Evolutionary conservation across 2,888 invertebrate species (phyloP), one percentile per base, ranked within the genome.

Genomic region (Chalcis sispes): DNA sequence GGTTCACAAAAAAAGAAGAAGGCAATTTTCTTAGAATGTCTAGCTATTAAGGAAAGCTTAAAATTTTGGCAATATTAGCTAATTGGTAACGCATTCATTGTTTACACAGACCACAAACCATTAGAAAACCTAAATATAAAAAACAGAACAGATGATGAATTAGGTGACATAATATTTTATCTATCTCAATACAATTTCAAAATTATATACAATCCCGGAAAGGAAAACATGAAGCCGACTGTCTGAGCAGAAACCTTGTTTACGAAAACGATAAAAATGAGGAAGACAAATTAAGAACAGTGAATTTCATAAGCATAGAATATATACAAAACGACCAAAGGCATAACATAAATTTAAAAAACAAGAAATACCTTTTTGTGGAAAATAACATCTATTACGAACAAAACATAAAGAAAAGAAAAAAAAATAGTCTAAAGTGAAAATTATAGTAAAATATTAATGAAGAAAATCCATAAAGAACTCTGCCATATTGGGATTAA

Each of bases 341-440:
- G 70, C 40, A 65, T 56, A 27, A 42, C 78, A 72, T 40, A 23
- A 3, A 52, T 20, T 65, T 79, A 50, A 70, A 58, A 65, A 20
- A 46, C 20, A 65, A 76, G 27, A 59, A 79, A 23, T 64, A 72
- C 54, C 46, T 70, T 40, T 76, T 48, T 42, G 62, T 62, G 25
- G 75, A 77, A 75, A 52, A 80, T 23, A 61, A 59, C 40, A 65
- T 79, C 48, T 10, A 69, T 67, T 52, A 52, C 13, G 3, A 76
- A 75, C 75, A 75, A 58, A n/a, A n/a, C n/a, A n/a, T n/a, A 62
- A 15, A 69, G 40, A 78, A 75, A 56, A 2, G 42, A 76, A 65
- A 69, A 79, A 46, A 80, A 79, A 72, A 80, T 81, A 20, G 61
- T 80, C 1, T 36, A 80, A 58, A 79, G 80, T 52, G 79, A 81